Conservation (phyloP, 2,113 vertebrate genomes). For the Cebidichthys violaceus region DNA sequence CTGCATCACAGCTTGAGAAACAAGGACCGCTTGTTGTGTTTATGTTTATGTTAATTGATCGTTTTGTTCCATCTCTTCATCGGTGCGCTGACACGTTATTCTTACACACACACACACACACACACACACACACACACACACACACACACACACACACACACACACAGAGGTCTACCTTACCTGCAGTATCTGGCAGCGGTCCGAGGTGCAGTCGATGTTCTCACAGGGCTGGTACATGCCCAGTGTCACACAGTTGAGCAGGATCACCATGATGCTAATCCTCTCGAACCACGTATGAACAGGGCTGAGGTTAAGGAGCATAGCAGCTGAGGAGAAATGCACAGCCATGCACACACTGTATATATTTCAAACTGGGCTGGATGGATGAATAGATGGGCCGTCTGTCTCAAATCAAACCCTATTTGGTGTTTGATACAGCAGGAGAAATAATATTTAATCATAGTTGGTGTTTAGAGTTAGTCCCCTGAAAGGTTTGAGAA, state of each 20-base stretch:
- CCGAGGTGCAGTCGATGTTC: slow-evolving; percentile 97
- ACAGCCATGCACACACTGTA: slow-evolving; percentile 1
- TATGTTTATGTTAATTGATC: slow-evolving; percentile 11
- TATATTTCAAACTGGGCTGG: neutral
- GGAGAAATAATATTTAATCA: neutral
- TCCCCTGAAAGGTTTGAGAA: neutral
- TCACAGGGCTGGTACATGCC: slow-evolving; percentile 99
- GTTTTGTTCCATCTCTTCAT: slow-evolving; percentile 32
- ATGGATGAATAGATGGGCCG: neutral
- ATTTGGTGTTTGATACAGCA: no score
- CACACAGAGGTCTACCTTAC: slow-evolving; percentile 75
- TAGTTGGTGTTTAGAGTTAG: neutral
- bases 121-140: slow-evolving; percentile 5
- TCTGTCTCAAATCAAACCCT: neutral
- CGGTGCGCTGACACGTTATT: neutral
- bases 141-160: neutral
- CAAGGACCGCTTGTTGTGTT: slow-evolving; percentile 20
- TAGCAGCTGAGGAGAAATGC: slow-evolving; percentile 25
- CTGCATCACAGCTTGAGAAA: slow-evolving; percentile 31
- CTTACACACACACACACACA: neutral
- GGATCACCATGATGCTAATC: slow-evolving; percentile 98
- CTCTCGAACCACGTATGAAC: slow-evolving; percentile 94
- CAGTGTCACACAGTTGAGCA: slow-evolving; percentile 97
- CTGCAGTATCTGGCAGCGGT: slow-evolving; percentile 98
- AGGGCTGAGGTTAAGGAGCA: slow-evolving; percentile 76